Base-by-base conservation (phyloP, 2,113 vertebrate species). In the Antennarius striatus region DNA sequence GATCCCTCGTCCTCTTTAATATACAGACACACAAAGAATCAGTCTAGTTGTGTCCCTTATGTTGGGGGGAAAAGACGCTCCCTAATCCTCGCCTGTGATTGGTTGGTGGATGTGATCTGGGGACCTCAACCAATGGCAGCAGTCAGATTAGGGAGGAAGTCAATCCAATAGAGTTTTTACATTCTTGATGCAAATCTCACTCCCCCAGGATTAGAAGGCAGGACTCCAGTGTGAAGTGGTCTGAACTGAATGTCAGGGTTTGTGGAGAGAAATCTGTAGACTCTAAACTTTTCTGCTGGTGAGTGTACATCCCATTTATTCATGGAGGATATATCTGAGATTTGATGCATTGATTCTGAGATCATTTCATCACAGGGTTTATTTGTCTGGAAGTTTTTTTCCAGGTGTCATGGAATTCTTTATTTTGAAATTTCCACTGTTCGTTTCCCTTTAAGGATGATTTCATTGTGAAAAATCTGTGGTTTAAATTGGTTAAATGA, bases 151-250 rank as follows among this genome's bases (percentile, higher is more conserved):
- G 47, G 6, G 49, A 79, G 84, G 69, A 77, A 83, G 89, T 86
- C 85, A 90, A 89, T 91, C 89, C 88, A 82, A 89, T 89, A 87
- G 82, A 80, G 65, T 79, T 74, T 86, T 79, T 68, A 75, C 68
- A 51, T 81, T 51, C 45, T 61, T 22, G 10, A 66, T 51, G 42
- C 79, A 86, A 86, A 84, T 77, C 79, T 74, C 60, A 56, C 43
- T 54, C 48, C 54, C 67, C 63, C 75, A 64, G 71, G 42, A 82
- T 86, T 79, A 86, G 83, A 62, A 68, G 75, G 69, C 56, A 52
- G 7, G 46, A 32, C 30, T 4, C 49, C 51, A 22, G 9, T 5
- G 30, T 69, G 50, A 54, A 49, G 49, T 16, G 36, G 36, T 28
- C 36, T 40, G 53, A 63, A 10, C 54, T 67, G 32, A 54, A 22